phyloP scores from a whole-genome alignment of 2,888 invertebrate species.

The Thelaira solivaga region DNA sequence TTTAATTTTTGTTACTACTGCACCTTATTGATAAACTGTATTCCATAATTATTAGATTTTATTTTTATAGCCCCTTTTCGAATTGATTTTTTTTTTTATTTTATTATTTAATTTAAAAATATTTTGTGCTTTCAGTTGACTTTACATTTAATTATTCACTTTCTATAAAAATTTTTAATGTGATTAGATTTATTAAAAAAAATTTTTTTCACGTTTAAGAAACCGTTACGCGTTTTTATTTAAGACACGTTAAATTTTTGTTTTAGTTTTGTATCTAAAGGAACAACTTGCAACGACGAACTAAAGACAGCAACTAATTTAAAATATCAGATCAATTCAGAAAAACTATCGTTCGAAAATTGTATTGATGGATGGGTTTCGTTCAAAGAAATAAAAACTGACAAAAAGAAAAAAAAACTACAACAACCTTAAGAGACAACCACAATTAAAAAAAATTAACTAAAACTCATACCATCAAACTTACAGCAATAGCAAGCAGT shows the following conservation, averaged over 20 bases:
- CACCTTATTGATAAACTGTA: slow-evolving; percentile 55
- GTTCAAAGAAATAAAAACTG: slow-evolving; percentile 9
- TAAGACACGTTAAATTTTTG: slow-evolving; percentile 21
- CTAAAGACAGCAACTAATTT: slow-evolving; percentile 76
- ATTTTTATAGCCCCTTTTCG: slow-evolving; percentile 43
- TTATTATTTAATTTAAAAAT: slow-evolving; percentile 36
- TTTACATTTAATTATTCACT: slow-evolving; percentile 18
- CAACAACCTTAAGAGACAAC: slow-evolving; percentile 68
- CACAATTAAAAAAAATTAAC: slow-evolving; percentile 64
- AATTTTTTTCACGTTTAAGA: slow-evolving; percentile 1
- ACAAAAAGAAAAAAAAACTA: slow-evolving; percentile 17
- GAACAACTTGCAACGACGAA: slow-evolving; percentile 75
- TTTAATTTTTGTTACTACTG: neutral
- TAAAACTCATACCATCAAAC: slow-evolving; percentile 36
- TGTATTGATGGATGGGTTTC: slow-evolving; percentile 61
- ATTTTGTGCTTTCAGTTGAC: slow-evolving; percentile 50
- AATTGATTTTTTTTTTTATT: slow-evolving; percentile 6
- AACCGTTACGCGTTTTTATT: slow-evolving; percentile 63
- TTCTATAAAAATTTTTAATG: slow-evolving; percentile 7
- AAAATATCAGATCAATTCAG: slow-evolving; percentile 69
- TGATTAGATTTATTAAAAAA: neutral
- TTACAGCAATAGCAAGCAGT: slow-evolving; percentile 31
- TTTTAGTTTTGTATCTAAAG: slow-evolving; percentile 56
- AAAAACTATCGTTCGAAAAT: slow-evolving; percentile 63
- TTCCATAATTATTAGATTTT: slow-evolving; percentile 54